Evolutionary conservation across 1,140 invertebrate genomes (phyloP).

Genomic region (Hetaerina americana): DNA sequence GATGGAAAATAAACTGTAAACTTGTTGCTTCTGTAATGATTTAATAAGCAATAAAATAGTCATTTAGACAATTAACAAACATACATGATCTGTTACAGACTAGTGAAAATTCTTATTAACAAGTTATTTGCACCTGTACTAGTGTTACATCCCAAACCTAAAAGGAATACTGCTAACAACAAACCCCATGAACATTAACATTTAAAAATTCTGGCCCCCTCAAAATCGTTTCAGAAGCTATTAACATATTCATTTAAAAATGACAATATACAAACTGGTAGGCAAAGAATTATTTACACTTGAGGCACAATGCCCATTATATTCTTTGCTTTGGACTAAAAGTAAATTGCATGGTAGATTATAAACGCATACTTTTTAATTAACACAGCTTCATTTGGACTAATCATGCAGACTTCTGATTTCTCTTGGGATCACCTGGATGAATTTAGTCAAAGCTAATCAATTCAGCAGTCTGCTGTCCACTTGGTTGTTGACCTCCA

Average conservation of each 20-base stretch:
- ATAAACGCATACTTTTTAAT: no score
- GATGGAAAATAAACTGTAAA: no score
- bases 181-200: background rate
- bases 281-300: background rate
- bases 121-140: background rate
- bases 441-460: conserved; percentile 52
- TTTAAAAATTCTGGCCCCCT: background rate
- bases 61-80: background rate
- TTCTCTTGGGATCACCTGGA: no score
- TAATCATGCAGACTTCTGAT: no score
- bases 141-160: background rate
- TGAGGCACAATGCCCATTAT: background rate
- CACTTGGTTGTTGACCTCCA: conserved; percentile 14
- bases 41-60: background rate
- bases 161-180: background rate
- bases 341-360: no score
- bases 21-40: background rate
- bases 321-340: background rate
- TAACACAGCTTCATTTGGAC: no score
- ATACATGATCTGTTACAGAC: background rate
- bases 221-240: background rate
- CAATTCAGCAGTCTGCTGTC: conserved; percentile 49
- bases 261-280: background rate
- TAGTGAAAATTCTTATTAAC: background rate
- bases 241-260: background rate